phyloP scores from a whole-genome alignment of 1,140 invertebrate species.

The Tribolium castaneum region DNA sequence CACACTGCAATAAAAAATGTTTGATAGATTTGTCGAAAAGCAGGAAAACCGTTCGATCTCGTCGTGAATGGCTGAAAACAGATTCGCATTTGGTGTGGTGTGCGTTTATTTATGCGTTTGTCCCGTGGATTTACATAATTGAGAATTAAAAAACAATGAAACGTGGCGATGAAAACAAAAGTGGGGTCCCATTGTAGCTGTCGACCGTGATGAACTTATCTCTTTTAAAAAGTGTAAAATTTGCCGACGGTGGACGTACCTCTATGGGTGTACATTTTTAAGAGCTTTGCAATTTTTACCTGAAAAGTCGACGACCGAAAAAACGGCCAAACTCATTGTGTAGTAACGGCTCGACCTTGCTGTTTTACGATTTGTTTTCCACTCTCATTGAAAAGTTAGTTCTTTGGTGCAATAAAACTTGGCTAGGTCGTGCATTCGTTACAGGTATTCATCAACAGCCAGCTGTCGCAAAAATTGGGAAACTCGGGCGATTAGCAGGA shows the following conservation, averaged over 20 bases:
- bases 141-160: conserved; percentile 36
- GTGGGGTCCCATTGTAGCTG: conserved; percentile 14
- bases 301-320: conserved; percentile 5
- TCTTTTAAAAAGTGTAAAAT: conserved; percentile 31
- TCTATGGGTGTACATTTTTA: not conserved
- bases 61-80: not conserved
- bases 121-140: conserved; percentile 25
- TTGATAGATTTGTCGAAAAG: not conserved
- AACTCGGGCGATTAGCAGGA: conserved; percentile 13
- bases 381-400: conserved; percentile 47
- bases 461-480: not conserved
- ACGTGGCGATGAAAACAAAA: conserved; percentile 32
- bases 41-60: not conserved
- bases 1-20: not conserved
- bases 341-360: conserved; percentile 46
- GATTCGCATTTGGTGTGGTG: not conserved
- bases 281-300: conserved; percentile 2
- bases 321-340: conserved; percentile 35
- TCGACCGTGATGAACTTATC: conserved; percentile 22
- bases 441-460: not conserved
- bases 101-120: conserved; percentile 1
- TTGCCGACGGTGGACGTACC: conserved; percentile 9
- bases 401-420: conserved; percentile 38
- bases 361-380: conserved; percentile 50
- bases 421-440: conserved; percentile 41